These are phyloP conservation scores for Sylvicola fuscatus DNA, from an alignment of 2,888 invertebrate genomes.

Conservation along the genomic window DNA sequence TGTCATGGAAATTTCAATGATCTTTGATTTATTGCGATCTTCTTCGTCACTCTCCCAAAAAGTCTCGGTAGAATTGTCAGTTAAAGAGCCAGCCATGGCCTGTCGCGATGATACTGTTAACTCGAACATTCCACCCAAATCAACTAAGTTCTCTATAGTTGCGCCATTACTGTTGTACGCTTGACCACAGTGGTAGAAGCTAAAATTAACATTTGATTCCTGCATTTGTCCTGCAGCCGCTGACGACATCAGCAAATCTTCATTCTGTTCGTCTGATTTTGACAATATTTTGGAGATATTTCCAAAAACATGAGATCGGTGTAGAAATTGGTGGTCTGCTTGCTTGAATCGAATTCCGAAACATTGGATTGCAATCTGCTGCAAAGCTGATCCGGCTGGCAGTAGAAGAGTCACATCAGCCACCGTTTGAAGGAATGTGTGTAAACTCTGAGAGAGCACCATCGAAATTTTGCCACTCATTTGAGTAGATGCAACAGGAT, in stretches of 20 bases:
- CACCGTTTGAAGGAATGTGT: slow-evolving; percentile 72
- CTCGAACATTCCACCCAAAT: not conserved
- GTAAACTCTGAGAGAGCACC: slow-evolving; percentile 54
- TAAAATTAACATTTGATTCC: slow-evolving; percentile 14
- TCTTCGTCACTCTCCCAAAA: slow-evolving; percentile 99
- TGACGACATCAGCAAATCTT: slow-evolving; percentile 26
- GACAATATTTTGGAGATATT: slow-evolving; percentile 91
- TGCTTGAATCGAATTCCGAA: slow-evolving; percentile 81
- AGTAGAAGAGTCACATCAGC: slow-evolving; percentile 78
- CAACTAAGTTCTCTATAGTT: slow-evolving; percentile 18
- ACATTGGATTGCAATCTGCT: slow-evolving; percentile 82
- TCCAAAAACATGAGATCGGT: slow-evolving; percentile 82
- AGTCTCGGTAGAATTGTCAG: slow-evolving; percentile 89
- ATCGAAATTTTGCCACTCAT: slow-evolving; percentile 50
- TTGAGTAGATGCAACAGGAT: slow-evolving; percentile 58
- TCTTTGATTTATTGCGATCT: slow-evolving; percentile 81
- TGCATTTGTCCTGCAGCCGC: slow-evolving; percentile 11
- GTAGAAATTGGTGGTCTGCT: slow-evolving; percentile 79
- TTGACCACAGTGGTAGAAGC: slow-evolving; percentile 7
- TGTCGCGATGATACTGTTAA: slow-evolving; percentile 63
- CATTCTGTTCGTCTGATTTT: slow-evolving; percentile 61
- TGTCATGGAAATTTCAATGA: slow-evolving; percentile 47
- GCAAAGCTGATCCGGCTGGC: slow-evolving; percentile 69
- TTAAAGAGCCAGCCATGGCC: slow-evolving; percentile 82
- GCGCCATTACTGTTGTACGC: slow-evolving; percentile 12